Evolutionary conservation across 2,888 invertebrate genomes (phyloP), one percentile per base, ranked within the genome.

Genomic region (Lasiommata megera): DNA sequence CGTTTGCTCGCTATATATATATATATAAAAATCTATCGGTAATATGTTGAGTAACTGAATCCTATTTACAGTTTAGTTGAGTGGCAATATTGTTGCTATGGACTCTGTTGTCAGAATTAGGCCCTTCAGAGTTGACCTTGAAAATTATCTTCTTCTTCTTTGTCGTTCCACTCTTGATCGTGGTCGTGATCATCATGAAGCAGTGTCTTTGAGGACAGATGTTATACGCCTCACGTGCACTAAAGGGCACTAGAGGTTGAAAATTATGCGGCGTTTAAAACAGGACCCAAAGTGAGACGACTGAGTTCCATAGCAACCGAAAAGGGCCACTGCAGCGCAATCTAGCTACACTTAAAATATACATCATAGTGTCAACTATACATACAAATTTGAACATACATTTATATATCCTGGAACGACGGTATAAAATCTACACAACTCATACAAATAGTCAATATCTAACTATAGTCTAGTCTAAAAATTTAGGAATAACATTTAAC

Each of bases 371-470:
- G 17, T 31, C 23, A 58, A 78, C 67, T 69, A 70, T 71, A 70
- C 65, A 63, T 69, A 73, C 66, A 70, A 73, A 51, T 79, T 82
- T 74, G 72, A 82, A 84, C 79, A 74, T 76, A 40, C 36, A 37
- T 23, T 48, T 36, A 67, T 72, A 72, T 77, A 77, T 76, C 54
- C 77, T 73, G 75, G 79, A 83, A 83, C 82, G 73, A 71, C 80
- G 75, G 76, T 86, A 86, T 87, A 87, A 88, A 88, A 86, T 84
- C 81, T 84, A 88, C 79, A 75, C 77, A 80, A 82, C 79, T 74
- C 70, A 75, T 71, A 73, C 64, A 68, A 52, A 70, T 70, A 68
- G 62, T 63, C 62, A 61, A 65, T 60, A 60, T 63, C 43, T 44
- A 57, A 58, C 63, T 63, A 59, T 9, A 23, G 9, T 56, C 64